A percentile compares a stretch with the other conserved stretches of the same genome.
Evolutionary conservation across 2,797 vertebrate genomes (phyloP).

Genomic region (Monodelphis domestica): DNA sequence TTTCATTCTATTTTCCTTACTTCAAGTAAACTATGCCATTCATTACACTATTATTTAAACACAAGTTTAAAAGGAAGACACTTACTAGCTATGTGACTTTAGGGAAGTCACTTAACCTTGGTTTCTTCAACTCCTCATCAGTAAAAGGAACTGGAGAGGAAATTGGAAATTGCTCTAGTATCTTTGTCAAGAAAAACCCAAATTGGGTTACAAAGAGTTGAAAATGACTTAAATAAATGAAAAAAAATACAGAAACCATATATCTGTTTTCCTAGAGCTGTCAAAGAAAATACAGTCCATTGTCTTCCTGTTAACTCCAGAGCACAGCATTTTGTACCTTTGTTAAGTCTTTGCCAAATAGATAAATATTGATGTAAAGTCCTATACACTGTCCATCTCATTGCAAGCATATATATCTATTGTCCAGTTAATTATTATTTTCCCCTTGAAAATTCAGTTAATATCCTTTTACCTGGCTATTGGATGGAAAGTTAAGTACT

Average conservation of each 20-base stretch:
- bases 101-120: too few relatives aligned
- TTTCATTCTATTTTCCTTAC: not conserved
- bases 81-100: too few relatives aligned
- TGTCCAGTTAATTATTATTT: not conserved
- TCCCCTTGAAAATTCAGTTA: not conserved
- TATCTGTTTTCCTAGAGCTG: not conserved
- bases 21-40: not conserved
- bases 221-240: too few relatives aligned
- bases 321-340: not conserved
- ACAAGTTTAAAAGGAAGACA: too few relatives aligned
- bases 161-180: too few relatives aligned
- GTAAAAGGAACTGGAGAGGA: too few relatives aligned
- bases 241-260: too few relatives aligned
- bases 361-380: not conserved
- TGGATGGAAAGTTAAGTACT: not conserved
- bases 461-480: not conserved
- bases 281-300: not conserved
- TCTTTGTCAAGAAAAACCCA: too few relatives aligned
- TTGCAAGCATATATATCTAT: not conserved
- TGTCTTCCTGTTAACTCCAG: not conserved
- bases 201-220: too few relatives aligned
- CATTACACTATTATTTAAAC: too few relatives aligned
- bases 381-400: not conserved
- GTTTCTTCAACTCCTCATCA: too few relatives aligned
- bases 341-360: not conserved